Evolutionary conservation across 2,113 vertebrate genomes (phyloP).

Genomic region (Acanthisitta chloris): DNA sequence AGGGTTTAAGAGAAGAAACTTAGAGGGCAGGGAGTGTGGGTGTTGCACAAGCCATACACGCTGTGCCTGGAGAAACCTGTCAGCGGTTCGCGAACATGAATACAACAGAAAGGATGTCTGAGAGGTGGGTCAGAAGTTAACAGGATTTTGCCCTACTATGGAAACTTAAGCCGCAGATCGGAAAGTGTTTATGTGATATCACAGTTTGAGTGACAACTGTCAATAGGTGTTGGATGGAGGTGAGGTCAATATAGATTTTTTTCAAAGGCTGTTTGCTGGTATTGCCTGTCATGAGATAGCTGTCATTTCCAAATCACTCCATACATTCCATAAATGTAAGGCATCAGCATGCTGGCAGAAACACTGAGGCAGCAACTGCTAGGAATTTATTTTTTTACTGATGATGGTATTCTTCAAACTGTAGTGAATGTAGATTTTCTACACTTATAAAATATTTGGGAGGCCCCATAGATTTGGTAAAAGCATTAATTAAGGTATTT

Average conservation of each 20-base stretch:
- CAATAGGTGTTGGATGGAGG: slow-evolving; percentile 76
- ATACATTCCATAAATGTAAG: slow-evolving; percentile 56
- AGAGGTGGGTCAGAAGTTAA: slow-evolving; percentile 81
- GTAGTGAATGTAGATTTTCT: not conserved
- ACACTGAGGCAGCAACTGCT: slow-evolving; percentile 21
- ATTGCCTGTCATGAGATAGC: slow-evolving; percentile 73
- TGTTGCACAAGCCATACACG: not conserved
- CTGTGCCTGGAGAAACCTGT: slow-evolving; percentile 47
- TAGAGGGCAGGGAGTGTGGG: not conserved
- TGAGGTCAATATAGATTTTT: slow-evolving; percentile 81
- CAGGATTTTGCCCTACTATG: slow-evolving; percentile 81
- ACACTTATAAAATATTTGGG: not conserved
- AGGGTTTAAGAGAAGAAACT: not conserved
- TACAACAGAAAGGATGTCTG: slow-evolving; percentile 65
- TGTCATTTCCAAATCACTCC: slow-evolving; percentile 76
- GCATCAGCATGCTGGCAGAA: slow-evolving; percentile 38
- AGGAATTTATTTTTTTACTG: not conserved
- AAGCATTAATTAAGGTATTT: slow-evolving; percentile 28
- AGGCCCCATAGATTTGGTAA: not conserved
- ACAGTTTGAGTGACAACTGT: slow-evolving; percentile 82
- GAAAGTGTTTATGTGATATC: slow-evolving; percentile 84
- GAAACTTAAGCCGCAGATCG: slow-evolving; percentile 81
- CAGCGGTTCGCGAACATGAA: slow-evolving; percentile 60
- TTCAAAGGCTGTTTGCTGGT: slow-evolving; percentile 65
- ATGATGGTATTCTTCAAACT: not conserved